Percentiles rank a stretch among this genome's conserved stretches.
Evolutionary conservation across 1,140 invertebrate species (phyloP).

Genomic region (Cyclina sinensis): DNA sequence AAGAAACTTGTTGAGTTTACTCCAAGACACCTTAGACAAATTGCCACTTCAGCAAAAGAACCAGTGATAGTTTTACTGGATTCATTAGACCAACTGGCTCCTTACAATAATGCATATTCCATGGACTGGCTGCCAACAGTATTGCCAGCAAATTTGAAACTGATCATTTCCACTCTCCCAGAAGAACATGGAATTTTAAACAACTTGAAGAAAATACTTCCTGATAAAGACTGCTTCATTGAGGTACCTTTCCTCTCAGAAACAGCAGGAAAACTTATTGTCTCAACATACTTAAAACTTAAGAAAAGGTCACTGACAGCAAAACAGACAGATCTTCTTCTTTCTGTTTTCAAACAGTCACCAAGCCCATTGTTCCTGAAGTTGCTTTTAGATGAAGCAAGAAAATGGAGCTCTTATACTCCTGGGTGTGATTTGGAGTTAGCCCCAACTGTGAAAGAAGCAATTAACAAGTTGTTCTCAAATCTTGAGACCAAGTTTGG

Average conservation of each 20-base stretch:
- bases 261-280: conserved; percentile 76
- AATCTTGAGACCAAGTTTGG: conserved; percentile 84
- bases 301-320: conserved; percentile 75
- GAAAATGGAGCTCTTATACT: conserved; percentile 79
- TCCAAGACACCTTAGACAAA: conserved; percentile 75
- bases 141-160: conserved; percentile 85
- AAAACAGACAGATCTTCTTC: conserved; percentile 73
- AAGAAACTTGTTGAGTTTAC: conserved; percentile 75
- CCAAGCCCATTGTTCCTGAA: conserved; percentile 82
- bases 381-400: conserved; percentile 80
- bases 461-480: conserved; percentile 81
- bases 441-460: conserved; percentile 72
- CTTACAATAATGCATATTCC: conserved; percentile 77
- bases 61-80: conserved; percentile 85
- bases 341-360: conserved; percentile 71
- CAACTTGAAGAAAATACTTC: conserved; percentile 75
- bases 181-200: conserved; percentile 80
- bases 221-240: conserved; percentile 72
- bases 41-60: conserved; percentile 71
- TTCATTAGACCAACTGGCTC: conserved; percentile 84
- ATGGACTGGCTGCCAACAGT: conserved; percentile 82
- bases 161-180: conserved; percentile 90
- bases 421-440: conserved; percentile 63
- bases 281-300: conserved; percentile 74
- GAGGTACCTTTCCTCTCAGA: conserved; percentile 75